Base-by-base conservation (phyloP, 2,888 invertebrate species). In the Dioctria rufipes region DNA sequence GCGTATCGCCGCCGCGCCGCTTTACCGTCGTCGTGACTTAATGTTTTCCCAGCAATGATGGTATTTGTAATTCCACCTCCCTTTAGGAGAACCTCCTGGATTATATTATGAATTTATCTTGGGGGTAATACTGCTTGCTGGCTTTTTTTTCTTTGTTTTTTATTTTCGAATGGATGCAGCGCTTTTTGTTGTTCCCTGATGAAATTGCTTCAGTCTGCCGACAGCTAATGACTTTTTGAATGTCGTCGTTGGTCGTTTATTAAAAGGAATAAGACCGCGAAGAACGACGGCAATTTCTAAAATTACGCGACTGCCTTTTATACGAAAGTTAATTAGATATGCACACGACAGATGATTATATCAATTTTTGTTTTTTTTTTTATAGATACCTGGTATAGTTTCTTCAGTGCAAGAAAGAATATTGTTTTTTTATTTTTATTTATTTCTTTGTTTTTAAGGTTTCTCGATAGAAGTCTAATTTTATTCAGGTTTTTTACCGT, bases 181-280 rank as follows among this genome's bases (percentile, higher is more conserved):
- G 9, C 51, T 46, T 51, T 54, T 71, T 54, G 54, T 71, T 71
- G 46, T 49, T 25, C 11, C 37, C 13, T 51, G 39, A 39, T 46
- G 71, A 71, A 71, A 71, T 71, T 71, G 71, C 71, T 39, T 40
- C 37, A 40, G 54, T 25, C 49, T 71, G 71, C 71, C 39, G 71
- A 39, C 71, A 49, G 51, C 71, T 71, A 71, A 71, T 71, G 71
- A 71, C 46, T 71, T 54, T 54, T 54, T 71, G 71, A 71, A 71
- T 71, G 71, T 71, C 71, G 71, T 71, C 71, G 37, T 51, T 71
- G 49, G 51, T 40, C 71, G 49, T 71, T 71, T 71, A 71, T 71
- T 71, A 71, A 54, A 49, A 71, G 71, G 51, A 71, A 40, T 51
- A 71, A 51, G 71, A 42, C 25, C 25, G 25, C 8, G 51, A 39